Evolutionary conservation across 2,797 vertebrate species (phyloP), one percentile per base, ranked within the genome.

Genomic region (Halcyon chelicuti): DNA sequence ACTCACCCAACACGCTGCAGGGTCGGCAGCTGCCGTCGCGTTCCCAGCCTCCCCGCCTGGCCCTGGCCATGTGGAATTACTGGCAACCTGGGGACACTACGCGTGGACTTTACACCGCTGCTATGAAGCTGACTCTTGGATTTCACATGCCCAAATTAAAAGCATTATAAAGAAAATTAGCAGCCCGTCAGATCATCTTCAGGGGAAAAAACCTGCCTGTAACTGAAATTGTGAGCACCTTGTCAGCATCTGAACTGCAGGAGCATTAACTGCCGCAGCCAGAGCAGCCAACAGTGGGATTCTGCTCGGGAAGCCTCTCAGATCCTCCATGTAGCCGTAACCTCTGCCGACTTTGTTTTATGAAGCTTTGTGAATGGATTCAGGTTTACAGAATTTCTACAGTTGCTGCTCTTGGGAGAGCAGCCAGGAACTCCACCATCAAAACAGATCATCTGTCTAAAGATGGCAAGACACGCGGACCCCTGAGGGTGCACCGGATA

Each of bases 331-430:
- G 67, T 60, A 81, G 58, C 73, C 49, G 44, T 29, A 49, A 55
- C 49, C 77, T 83, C 93, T 15, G 60, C 81, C 40, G 90, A 95
- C 94, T 90, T 83, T 86, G 91, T 74, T 97, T 97, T 89, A 97
- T 81, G 85, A 90, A 93, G 83, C 90, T 91, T 72, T 94, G 85
- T 95, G 94, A 95, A 93, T 74, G 94, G 88, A 60, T 97, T 93
- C 84, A 92, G 88, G 88, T 95, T 85, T 93, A 86, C 57, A 90
- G 91, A 91, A 93, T 75, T 96, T 91, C 86, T 92, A 71, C 88
- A 89, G 85, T 91, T 79, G 77, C 82, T 63, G 92, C 80, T 83
- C 51, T 49, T 40, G 78, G 74, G 78, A 76, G 71, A 85, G 88
- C 73, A 92, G 74, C 70, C 54, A 93, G 88, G 51, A 94, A 72